Conservation (phyloP, 2,888 invertebrate genomes). For the Ormyrus nitidulus region DNA sequence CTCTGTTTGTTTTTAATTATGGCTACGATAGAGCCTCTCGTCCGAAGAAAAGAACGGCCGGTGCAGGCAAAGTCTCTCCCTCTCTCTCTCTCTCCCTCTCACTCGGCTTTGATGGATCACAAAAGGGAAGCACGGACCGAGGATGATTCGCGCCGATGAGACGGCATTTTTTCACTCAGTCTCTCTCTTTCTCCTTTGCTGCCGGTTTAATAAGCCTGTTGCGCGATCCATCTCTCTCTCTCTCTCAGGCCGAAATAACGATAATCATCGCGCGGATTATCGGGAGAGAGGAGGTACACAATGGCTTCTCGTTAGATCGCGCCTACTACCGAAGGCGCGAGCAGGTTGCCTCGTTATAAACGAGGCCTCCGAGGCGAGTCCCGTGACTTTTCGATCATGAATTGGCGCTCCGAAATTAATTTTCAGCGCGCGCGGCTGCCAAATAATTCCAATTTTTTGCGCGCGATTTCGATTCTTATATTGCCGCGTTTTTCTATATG, state of each 20-base stretch:
- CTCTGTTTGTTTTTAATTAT: conserved; percentile 57
- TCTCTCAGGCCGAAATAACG: conserved; percentile 46
- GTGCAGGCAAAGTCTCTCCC: too few species aligned
- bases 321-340: conserved; percentile 23
- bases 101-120: conserved; percentile 50
- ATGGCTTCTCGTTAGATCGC: conserved; percentile 52
- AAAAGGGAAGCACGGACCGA: conserved; percentile 29
- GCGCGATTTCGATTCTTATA: too few species aligned
- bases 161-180: conserved; percentile 38
- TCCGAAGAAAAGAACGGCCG: conserved; percentile 21
- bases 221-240: conserved; percentile 21
- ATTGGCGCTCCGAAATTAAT: conserved; percentile 44
- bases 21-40: conserved; percentile 31
- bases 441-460: not conserved
- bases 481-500: not conserved
- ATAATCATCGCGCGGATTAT: conserved; percentile 54
- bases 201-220: conserved; percentile 50
- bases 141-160: conserved; percentile 52
- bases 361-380: conserved; percentile 32
- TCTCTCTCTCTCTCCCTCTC: too few species aligned
- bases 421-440: conserved; percentile 5
- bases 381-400: conserved; percentile 49
- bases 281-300: conserved; percentile 22
- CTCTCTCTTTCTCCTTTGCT: conserved; percentile 9
- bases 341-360: conserved; percentile 28